phyloP scores from a whole-genome alignment of 2,113 vertebrate species.

The Lampris megalopsis region DNA sequence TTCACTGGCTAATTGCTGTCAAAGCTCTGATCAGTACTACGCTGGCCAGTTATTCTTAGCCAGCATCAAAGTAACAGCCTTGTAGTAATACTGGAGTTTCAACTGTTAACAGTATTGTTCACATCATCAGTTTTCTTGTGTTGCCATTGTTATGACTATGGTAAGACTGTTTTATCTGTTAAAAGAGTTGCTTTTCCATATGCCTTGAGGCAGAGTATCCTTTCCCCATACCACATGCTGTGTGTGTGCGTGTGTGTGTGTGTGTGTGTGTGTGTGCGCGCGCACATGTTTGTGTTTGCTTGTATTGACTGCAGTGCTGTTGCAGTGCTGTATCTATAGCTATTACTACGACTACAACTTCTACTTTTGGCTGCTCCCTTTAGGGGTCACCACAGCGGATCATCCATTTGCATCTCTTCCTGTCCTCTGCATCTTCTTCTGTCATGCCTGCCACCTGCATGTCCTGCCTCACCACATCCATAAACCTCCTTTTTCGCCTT shows the following conservation, averaged over 20 bases:
- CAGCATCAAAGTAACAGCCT: background rate
- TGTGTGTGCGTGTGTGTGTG: conserved; percentile 3
- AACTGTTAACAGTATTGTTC: background rate
- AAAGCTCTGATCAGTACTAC: conserved; percentile 15
- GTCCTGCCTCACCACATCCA: too few species aligned
- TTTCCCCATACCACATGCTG: conserved; percentile 4
- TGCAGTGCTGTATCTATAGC: too few species aligned
- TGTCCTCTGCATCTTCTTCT: too few species aligned
- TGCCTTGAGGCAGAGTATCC: background rate
- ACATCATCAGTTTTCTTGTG: background rate
- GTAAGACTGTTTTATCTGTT: background rate
- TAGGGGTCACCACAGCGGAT: too few species aligned
- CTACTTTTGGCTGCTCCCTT: too few species aligned
- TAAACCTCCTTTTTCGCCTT: too few species aligned
- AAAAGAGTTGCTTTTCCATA: background rate
- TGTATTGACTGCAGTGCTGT: background rate
- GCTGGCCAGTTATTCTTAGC: conserved; percentile 21
- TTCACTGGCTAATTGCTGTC: conserved; percentile 13
- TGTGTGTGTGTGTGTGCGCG: background rate
- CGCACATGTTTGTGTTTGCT: background rate
- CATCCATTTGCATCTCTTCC: too few species aligned
- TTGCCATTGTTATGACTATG: background rate
- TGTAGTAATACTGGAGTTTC: background rate
- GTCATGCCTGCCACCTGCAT: too few species aligned
- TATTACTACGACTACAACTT: too few species aligned